Conservation (phyloP, 1,140 invertebrate species). For the Drosophila biarmipes region DNA sequence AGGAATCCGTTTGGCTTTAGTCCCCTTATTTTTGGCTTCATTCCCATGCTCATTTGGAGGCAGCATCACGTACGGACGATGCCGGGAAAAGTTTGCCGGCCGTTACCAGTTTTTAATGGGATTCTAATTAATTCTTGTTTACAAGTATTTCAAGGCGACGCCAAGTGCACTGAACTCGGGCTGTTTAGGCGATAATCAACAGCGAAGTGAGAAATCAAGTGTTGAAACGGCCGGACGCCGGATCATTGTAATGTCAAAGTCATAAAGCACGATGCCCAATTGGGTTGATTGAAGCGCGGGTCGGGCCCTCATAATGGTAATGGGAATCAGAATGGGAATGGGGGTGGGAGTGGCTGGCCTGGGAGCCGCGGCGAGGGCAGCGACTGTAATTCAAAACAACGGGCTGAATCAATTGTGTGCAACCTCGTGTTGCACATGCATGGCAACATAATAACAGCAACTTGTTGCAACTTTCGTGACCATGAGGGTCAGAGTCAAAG, state of each 20-base stretch:
- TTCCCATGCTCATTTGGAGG: conserved; percentile 50
- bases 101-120: conserved; percentile 62
- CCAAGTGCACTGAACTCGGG: conserved; percentile 64
- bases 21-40: conserved; percentile 29
- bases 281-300: conserved; percentile 65
- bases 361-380: conserved; percentile 2
- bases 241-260: conserved; percentile 65
- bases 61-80: conserved; percentile 48
- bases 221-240: conserved; percentile 14
- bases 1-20: conserved; percentile 3
- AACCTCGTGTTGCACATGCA: conserved; percentile 45
- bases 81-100: conserved; percentile 19
- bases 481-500: conserved; percentile 80
- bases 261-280: conserved; percentile 61
- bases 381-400: conserved; percentile 50
- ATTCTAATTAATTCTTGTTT: conserved; percentile 78
- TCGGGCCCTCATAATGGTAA: conserved; percentile 55
- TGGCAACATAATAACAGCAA: conserved; percentile 29
- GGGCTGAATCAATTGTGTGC: conserved; percentile 40
- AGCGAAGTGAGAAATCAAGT: conserved; percentile 68
- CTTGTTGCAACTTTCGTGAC: conserved; percentile 71
- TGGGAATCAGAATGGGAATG: conserved; percentile 11
- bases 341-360: conserved; percentile 17
- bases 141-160: conserved; percentile 44
- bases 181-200: conserved; percentile 10